Conservation (phyloP, 35 echinoderm and acorn worm genomes). For the Eucidaris tribuloides region DNA sequence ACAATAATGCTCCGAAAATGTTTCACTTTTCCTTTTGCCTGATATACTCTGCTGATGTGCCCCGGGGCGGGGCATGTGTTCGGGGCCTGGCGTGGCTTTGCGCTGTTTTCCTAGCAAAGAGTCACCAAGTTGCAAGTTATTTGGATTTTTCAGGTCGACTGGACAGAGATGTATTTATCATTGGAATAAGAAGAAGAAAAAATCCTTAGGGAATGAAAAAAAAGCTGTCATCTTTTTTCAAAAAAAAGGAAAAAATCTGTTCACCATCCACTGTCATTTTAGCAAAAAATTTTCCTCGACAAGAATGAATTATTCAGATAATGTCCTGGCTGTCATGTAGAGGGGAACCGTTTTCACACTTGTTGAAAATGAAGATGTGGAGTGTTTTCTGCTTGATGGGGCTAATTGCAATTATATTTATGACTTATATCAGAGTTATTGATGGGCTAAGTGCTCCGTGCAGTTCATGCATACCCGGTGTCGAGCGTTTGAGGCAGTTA, state of each 20-base stretch:
- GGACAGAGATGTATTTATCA: slow-evolving; percentile 4
- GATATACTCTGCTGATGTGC: not conserved
- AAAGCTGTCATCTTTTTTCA: too few species aligned
- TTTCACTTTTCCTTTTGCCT: slow-evolving; percentile 10
- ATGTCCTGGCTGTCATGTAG: slow-evolving; percentile 9
- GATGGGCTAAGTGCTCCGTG: slow-evolving; percentile 4
- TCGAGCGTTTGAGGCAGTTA: too few species aligned
- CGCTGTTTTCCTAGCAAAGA: slow-evolving; percentile 8
- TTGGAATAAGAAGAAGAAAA: not conserved
- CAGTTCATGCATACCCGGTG: slow-evolving; percentile 1
- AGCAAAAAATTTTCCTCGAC: too few species aligned
- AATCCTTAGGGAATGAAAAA: too few species aligned
- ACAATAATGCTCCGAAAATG: slow-evolving; percentile 14
- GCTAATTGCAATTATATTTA: slow-evolving; percentile 42
- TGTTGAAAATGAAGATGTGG: slow-evolving; percentile 6
- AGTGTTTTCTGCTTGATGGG: slow-evolving; percentile 16
- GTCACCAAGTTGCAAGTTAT: not conserved
- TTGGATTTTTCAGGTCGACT: not conserved
- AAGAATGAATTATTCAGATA: slow-evolving; percentile 17
- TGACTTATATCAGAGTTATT: slow-evolving; percentile 14
- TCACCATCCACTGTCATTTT: too few species aligned
- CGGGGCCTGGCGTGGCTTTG: not conserved
- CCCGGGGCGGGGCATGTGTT: slow-evolving; percentile 18
- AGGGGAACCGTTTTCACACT: slow-evolving; percentile 18
- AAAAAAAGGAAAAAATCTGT: too few species aligned